Evolutionary conservation across 2,888 invertebrate species (phyloP), one percentile per base, ranked within the genome.

Genomic region (Melitaea athalia): DNA sequence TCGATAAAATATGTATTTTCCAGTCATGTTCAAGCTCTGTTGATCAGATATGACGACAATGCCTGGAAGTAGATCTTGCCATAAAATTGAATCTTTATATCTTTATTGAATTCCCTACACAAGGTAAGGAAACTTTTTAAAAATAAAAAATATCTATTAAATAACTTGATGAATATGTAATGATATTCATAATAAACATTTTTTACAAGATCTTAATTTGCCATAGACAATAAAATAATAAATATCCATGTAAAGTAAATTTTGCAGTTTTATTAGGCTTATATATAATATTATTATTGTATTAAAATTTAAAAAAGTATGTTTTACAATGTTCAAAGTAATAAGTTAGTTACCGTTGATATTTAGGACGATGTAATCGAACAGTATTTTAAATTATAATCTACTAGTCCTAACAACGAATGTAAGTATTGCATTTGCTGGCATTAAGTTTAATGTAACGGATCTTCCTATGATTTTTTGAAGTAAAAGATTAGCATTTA

Each of bases 1-100:
- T 82, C 82, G 82, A 84, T 84, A 81, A 84, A 81, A 80, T 78
- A 81, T 92, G 92, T 92, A 91, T 91, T 92, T 91, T 92, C 90
- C 87, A 91, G 92, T 91, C 92, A 91, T 91, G 81, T 80, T 79
- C 69, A 42, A 52, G 52, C 45, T 59, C 65, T 57, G 50, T 59
- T 47, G 38, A 55, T 55, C 53, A 55, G 53, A 55, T 55, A 55
- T 55, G n/a, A 33, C 14, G 53, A 55, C 53, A 14, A 53, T 53
- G 47, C 45, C 60, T 38, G 57, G 38, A 52, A 45, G 53, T 42
- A 49, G 57, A 53, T 68, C 72, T 72, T 72, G 70, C 70, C 72
- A 68, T 70, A 66, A 57, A 55, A 49, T 53, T 50, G 60, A 70
- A 57, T 62, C 59, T 42, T 53, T 64, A 49, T 42, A 55, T 64